Conservation (phyloP, 2,888 invertebrate species). For the Lasius platythorax region DNA sequence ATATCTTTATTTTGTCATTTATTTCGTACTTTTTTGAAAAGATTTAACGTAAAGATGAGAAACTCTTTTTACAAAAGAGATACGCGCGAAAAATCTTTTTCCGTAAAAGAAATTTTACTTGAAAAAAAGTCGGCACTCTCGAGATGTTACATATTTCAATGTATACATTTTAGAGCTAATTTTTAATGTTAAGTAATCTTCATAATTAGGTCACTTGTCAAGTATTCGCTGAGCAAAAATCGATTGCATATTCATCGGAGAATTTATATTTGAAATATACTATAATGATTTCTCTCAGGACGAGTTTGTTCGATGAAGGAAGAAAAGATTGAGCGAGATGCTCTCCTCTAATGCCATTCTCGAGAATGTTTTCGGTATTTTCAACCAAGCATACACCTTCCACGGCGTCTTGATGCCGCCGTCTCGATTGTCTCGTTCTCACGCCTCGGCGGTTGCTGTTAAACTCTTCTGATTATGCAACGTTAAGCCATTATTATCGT, state of each 20-base stretch:
- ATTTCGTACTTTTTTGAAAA: not conserved
- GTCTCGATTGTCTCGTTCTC: slow-evolving; percentile 27
- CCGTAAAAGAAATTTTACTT: not conserved
- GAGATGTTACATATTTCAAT: not conserved
- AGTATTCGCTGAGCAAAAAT: slow-evolving; percentile 9
- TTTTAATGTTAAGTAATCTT: slow-evolving; percentile 36
- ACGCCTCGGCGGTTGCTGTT: slow-evolving; percentile 40
- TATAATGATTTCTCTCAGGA: not conserved
- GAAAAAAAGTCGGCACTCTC: not conserved
- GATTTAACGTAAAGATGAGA: not conserved
- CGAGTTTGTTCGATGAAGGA: not conserved
- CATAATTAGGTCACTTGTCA: slow-evolving; percentile 31
- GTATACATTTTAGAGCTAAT: not conserved
- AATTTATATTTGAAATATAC: slow-evolving; percentile 12
- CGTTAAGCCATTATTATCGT: slow-evolving; percentile 45
- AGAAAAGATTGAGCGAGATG: slow-evolving; percentile 17
- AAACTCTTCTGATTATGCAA: slow-evolving; percentile 43
- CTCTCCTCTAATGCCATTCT: slow-evolving; percentile 28
- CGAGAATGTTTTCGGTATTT: slow-evolving; percentile 40
- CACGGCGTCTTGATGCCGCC: slow-evolving; percentile 35
- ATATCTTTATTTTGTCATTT: not conserved
- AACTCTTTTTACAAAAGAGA: not conserved
- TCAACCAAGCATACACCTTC: slow-evolving; percentile 24
- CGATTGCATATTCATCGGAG: not conserved
- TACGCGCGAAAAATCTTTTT: not conserved